Base-by-base conservation (phyloP, 2,888 invertebrate genomes). In the Lithosia quadra region DNA sequence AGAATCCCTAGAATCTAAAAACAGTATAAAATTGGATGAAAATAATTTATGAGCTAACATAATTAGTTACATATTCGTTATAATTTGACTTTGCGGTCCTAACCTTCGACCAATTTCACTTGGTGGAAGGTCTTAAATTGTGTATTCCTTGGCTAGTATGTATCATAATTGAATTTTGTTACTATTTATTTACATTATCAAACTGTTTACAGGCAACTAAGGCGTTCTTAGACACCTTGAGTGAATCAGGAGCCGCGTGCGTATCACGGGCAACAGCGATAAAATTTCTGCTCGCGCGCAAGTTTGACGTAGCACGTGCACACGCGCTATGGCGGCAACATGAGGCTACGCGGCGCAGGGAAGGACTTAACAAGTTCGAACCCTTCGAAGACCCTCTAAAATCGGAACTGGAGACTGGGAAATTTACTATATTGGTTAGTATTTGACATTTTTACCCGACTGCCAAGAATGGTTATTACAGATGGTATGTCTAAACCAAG, bases 371-470 rank as follows among this genome's bases (percentile, higher is more conserved):
- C 76, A 96, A 97, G 84, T 97, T 99, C 84, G 97, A 99, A 91
- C 97, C 99, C 3, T 96, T 96, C 79, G 96, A 96, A 84, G 98
- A 98, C 85, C 98, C 98, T 1, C 95, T 99, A 64, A 96, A 97
- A 86, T 96, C 97, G 53, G 99, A 99, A 95, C 93, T 99, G 74
- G 96, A 97, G 84, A 99, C 99, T 68, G 99, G 98, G 81, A 99
- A 99, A 96, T 99, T 99, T 92, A 99, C 99, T 79, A 97, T 99
- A 89, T 95, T 99, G 96, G 98, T 98, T 90, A 95, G 96, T 91
- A 65, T 43, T 2, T 34, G 34, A 33, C 11, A 34, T 34, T n/a
- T n/a, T n/a, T n/a, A n/a, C n/a, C n/a, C n/a, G n/a, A n/a, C n/a
- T n/a, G n/a, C n/a, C n/a, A n/a, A n/a, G n/a, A n/a, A n/a, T n/a